Base-by-base conservation (phyloP, 2,888 invertebrate genomes). In the Brenthis ino region DNA sequence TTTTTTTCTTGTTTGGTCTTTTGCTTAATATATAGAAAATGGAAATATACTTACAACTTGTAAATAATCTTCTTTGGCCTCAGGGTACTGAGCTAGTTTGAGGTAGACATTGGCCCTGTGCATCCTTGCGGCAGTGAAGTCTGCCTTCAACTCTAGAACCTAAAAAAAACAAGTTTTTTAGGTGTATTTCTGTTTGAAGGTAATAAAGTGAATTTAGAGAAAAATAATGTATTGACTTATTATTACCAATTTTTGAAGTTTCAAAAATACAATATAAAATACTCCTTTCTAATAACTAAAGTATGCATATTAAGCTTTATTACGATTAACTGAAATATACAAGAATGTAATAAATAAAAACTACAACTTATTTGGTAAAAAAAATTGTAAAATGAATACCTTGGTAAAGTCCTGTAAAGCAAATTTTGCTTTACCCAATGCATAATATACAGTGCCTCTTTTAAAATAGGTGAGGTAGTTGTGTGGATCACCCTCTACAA, bases 391-490 rank as follows among this genome's bases (percentile, higher is more conserved):
- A 55, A 53, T 43, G 55, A 20, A 69, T 76, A 90, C 91, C 89
- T 95, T 96, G 77, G 97, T 97, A 77, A 99, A 96, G 91, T 99
- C 99, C 79, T 96, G 96, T 50, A 99, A 93, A 0, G 99, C 99
- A 82, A 98, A 97, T 85, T 98, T 98, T 0, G 99, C 97, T 93
- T 98, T 99, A 60, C 99, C 99, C 77, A 99, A 93, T 11, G 99
- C 99, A 83, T 99, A 94, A 89, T 98, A 99, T 0, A 99, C 98
- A 0, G 99, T 99, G 57, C 98, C 99, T 78, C 99, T 94, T 87
- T 98, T 97, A 87, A 98, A 99, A 84, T 98, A 97, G 64, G 98
- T 98, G 86, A 99, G 94, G 90, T 99, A 99, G 91, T 99, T 99
- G 75, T 94, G 95, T 53, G 99, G 98, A 90, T 99, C 99, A 14